A percentile compares a stretch with the other conserved stretches of the same genome.
Conservation (phyloP, 2,113 vertebrate genomes). For the Theristicus caerulescens region DNA sequence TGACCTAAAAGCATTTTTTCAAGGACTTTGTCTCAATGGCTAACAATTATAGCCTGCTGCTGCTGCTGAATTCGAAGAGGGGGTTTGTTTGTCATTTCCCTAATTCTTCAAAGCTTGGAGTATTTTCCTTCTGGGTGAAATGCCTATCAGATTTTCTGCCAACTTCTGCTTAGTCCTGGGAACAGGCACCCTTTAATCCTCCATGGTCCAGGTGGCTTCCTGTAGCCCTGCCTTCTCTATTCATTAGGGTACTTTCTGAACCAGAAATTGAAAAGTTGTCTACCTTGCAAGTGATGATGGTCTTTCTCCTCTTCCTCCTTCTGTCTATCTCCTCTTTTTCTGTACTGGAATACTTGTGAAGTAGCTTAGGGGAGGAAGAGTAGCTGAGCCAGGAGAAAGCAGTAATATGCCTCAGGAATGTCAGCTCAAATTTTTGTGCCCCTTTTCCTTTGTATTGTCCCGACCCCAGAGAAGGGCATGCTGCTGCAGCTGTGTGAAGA, state of each 20-base stretch:
- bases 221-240: not conserved
- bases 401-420: not conserved
- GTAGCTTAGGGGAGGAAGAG: not conserved
- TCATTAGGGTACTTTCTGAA: not conserved
- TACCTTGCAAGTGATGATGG: not conserved
- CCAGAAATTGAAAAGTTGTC: not conserved
- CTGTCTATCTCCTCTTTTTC: not conserved
- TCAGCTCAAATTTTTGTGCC: not conserved
- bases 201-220: not conserved
- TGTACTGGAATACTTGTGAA: not conserved
- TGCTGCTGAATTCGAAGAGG: not conserved
- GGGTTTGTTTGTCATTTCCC: not conserved
- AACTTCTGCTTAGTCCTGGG: not conserved
- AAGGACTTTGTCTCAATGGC: not conserved
- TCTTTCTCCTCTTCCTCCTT: slow-evolving; percentile 6
- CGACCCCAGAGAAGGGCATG: not conserved
- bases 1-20: not conserved
- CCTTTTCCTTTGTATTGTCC: not conserved
- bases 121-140: not conserved
- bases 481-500: not conserved
- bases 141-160: not conserved
- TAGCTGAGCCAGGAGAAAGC: not conserved
- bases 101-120: not conserved
- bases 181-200: not conserved
- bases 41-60: not conserved